Conservation (phyloP, 2,797 vertebrate species). For the Takifugu ocellatus region DNA sequence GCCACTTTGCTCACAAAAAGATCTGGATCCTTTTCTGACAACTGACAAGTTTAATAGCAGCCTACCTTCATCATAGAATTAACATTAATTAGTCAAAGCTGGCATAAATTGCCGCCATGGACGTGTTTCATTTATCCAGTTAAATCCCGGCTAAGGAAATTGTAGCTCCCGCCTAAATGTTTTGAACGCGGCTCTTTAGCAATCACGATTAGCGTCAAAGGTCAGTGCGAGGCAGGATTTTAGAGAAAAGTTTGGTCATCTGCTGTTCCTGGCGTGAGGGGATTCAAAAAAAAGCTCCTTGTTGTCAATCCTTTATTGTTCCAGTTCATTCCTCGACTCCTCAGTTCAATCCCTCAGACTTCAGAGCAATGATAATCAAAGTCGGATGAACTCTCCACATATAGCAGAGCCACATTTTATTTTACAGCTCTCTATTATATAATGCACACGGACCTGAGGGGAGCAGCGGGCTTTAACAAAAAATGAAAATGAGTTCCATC, state of each 20-base stretch:
- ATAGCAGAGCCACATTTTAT: slow-evolving; percentile 1
- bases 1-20: background rate
- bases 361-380: too few species aligned
- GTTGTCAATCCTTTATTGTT: too few species aligned
- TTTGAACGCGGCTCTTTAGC: too few species aligned
- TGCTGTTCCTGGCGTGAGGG: too few species aligned
- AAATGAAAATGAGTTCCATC: slow-evolving; percentile 32
- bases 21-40: background rate
- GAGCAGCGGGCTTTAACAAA: slow-evolving; percentile 32
- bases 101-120: background rate
- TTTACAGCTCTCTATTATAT: slow-evolving; percentile 30
- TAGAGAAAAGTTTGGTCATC: too few species aligned
- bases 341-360: too few species aligned
- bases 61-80: background rate
- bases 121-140: background rate
- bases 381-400: too few species aligned
- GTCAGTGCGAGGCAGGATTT: too few species aligned
- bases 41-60: background rate
- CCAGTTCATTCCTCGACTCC: too few species aligned
- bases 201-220: too few species aligned
- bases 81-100: background rate
- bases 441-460: slow-evolving; percentile 30
- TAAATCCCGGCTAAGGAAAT: background rate
- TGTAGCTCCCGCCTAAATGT: too few species aligned
- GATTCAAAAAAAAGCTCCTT: too few species aligned